Evolutionary conservation across 2,113 vertebrate genomes (phyloP), one percentile per base, ranked within the genome.

Genomic region (Lepisosteus osseus): DNA sequence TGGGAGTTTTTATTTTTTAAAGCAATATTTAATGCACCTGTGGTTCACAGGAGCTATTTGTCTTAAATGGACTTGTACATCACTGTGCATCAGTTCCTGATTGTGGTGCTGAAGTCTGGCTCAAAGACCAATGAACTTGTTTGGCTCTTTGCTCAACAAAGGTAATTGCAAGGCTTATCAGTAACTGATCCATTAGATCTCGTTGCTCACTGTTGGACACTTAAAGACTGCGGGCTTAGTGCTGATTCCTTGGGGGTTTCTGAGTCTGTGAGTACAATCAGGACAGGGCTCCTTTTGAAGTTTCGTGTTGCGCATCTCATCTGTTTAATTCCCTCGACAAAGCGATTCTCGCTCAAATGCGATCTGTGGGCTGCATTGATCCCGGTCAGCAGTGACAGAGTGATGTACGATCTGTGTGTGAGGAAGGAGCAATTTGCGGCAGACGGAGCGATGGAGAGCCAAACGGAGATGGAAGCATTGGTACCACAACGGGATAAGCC

Each of bases 371-470:
- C 77, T 72, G 63, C 54, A 74, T 78, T 71, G 79, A 86, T 81
- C 72, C 68, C 45, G 41, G 69, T 67, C 61, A 56, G 43, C 13
- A 44, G 76, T 75, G 74, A 76, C 68, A 73, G 70, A 80, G 84
- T 79, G 80, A 93, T 92, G 90, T 85, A 88, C 65, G 89, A 92
- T 84, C 82, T 92, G 72, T 86, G 84, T 75, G 80, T 85, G 70
- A 82, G 77, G 81, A 84, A 86, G 13, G 78, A 84, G 62, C 74
- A 69, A 54, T 68, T 29, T 13, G 72, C 11, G 84, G 87, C 82
- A 78, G 86, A 76, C 74, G 76, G 3, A 74, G 89, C 72, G 70
- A 82, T 64, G 73, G 72, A 45, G 71, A 79, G 17, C 54, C 73
- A 3, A 0, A 65, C 74, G 8, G 76, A 76, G 72, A 66, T 67